Evolutionary conservation across 2,797 vertebrate species (phyloP).

Genomic region (Sebastes steindachneri): DNA sequence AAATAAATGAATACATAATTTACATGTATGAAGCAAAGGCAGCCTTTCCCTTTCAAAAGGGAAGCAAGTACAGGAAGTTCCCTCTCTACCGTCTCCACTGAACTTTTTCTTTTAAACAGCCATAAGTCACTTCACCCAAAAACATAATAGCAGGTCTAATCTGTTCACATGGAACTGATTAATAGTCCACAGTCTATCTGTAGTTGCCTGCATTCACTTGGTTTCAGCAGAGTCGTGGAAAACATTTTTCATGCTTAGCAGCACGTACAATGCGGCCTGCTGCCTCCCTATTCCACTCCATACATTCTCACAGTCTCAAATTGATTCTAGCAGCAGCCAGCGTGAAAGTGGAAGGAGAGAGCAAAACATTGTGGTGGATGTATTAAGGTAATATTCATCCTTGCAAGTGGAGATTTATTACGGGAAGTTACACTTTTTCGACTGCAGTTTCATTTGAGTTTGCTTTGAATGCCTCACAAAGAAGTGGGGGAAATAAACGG

Average conservation of each 20-base stretch:
- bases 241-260: constrained; percentile 73
- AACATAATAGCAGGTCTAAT: constrained; percentile 60
- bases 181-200: constrained; percentile 65
- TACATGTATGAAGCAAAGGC: background rate
- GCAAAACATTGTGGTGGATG: constrained; percentile 56
- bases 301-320: constrained; percentile 62
- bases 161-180: constrained; percentile 68
- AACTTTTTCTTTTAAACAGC: constrained; percentile 14
- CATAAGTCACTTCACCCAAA: constrained; percentile 48
- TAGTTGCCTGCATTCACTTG: constrained; percentile 49
- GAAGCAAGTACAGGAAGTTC: background rate
- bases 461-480: constrained; percentile 34
- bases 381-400: constrained; percentile 63
- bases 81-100: background rate
- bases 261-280: constrained; percentile 54
- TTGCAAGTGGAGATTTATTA: constrained; percentile 55
- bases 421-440: constrained; percentile 50
- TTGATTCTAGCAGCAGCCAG: constrained; percentile 66
- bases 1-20: constrained; percentile 1
- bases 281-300: constrained; percentile 61
- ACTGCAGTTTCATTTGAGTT: constrained; percentile 35
- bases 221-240: constrained; percentile 51
- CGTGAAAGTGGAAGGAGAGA: constrained; percentile 62
- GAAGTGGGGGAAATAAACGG: background rate
- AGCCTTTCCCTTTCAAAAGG: constrained; percentile 17